Evolutionary conservation across 2,797 vertebrate genomes (phyloP), one percentile per base, ranked within the genome.

Genomic region (Potorous gilbertii): DNA sequence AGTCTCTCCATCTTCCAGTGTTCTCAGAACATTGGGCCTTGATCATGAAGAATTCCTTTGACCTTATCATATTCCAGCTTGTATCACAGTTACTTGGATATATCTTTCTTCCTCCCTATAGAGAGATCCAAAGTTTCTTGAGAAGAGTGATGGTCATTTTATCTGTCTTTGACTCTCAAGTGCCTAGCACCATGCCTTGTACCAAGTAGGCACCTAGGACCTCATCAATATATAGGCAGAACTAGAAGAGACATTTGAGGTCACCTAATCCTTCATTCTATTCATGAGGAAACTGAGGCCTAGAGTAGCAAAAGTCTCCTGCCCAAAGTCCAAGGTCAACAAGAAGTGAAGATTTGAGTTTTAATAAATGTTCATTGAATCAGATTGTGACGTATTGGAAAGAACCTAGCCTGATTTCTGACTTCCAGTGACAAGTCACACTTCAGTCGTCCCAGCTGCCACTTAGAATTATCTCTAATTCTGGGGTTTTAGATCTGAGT

Each of bases 401-500:
- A 87, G 74, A 50, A 27, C 21, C 40, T 27, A 81, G 9, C 18
- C 40, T 81, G 74, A 27, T 87, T 87, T 50, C 2, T 46, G 74
- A 10, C 21, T 87, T 24, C 21, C n/a, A 81, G 2, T 21, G 66
- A 81, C 66, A 46, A 46, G n/a, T 81, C 40, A 46, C 40, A 24
- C n/a, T 74, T 74, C 66, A 81, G n/a, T n/a, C 24, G 1, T 24
- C n/a, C 24, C 21, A 50, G 3, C 9, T 50, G 24, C 21, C 4
- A 9, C 74, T 50, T 50, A 10, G 40, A 46, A 81, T 89, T 55
- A 62, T 54, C 92, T 93, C 66, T 92, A 91, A 74, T 94, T 95
- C 96, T 97, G 59, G 91, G 55, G 89, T 55, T 93, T 92, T 34
- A 18, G n/a, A 91, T 90, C 93, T 56, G 74, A 93, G 40, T 27